Evolutionary conservation across 2,888 invertebrate genomes (phyloP).

Genomic region (Cataglyphis cursor): DNA sequence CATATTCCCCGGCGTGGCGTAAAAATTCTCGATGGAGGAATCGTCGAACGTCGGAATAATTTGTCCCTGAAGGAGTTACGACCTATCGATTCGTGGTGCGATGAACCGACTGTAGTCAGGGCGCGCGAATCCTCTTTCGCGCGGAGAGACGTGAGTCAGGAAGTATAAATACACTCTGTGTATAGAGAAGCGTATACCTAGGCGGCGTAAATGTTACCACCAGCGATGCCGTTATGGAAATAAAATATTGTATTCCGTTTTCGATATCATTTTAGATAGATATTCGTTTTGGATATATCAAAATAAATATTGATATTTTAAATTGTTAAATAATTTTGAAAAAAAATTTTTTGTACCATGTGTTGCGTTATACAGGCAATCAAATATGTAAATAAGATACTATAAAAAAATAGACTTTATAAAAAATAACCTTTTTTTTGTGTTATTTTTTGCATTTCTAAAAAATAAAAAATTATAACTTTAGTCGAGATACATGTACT

Average conservation of each 20-base stretch:
- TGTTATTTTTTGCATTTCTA: not conserved
- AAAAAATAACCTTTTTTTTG: not conserved
- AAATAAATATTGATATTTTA: slow-evolving; percentile 54
- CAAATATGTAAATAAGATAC: slow-evolving; percentile 13
- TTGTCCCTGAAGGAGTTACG: slow-evolving; percentile 58
- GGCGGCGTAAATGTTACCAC: slow-evolving; percentile 12
- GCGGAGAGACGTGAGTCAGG: slow-evolving; percentile 45
- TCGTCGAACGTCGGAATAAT: slow-evolving; percentile 53
- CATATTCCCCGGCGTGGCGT: slow-evolving; percentile 39
- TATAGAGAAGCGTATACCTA: slow-evolving; percentile 32
- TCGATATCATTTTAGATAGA: slow-evolving; percentile 47
- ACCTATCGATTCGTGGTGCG: slow-evolving; percentile 53
- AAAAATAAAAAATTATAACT: not conserved
- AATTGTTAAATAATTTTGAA: slow-evolving; percentile 32
- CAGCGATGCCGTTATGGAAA: slow-evolving; percentile 46
- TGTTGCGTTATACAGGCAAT: slow-evolving; percentile 9
- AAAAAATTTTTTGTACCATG: not conserved
- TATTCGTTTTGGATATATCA: slow-evolving; percentile 38
- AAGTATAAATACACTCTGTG: slow-evolving; percentile 50
- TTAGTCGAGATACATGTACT: not conserved
- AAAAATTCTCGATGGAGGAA: slow-evolving; percentile 49
- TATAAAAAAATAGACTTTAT: not conserved
- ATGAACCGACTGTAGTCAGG: slow-evolving; percentile 50
- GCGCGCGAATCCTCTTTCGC: slow-evolving; percentile 49
- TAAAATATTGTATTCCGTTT: slow-evolving; percentile 53